Evolutionary conservation across 2,797 vertebrate genomes (phyloP).

Genomic region (Tachyglossus aculeatus): DNA sequence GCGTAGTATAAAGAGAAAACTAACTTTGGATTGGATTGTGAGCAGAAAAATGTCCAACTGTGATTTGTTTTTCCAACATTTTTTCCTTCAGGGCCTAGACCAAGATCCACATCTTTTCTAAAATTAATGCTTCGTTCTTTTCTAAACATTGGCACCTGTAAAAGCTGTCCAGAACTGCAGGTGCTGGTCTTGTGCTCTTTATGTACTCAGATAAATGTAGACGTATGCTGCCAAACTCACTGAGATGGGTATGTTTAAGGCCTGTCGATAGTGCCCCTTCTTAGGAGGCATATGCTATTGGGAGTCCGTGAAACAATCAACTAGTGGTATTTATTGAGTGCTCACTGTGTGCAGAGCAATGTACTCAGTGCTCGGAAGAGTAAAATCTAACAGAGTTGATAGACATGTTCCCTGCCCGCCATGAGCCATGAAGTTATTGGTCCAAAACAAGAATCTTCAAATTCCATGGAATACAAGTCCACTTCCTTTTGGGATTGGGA

Average conservation of each 20-base stretch:
- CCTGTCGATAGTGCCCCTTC: background rate
- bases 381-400: too few relatives aligned
- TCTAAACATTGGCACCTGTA: constrained; percentile 4
- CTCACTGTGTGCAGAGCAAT: too few relatives aligned
- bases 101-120: background rate
- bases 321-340: too few relatives aligned
- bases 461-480: background rate
- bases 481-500: background rate
- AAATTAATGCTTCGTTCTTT: background rate
- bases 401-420: too few relatives aligned
- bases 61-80: constrained; percentile 10
- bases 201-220: background rate
- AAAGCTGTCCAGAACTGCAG: background rate
- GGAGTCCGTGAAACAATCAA: too few relatives aligned
- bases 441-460: background rate
- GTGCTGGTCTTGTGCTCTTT: background rate
- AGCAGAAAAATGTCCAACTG: background rate
- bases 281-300: background rate
- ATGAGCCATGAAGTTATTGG: background rate
- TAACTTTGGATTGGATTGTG: background rate
- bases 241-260: background rate
- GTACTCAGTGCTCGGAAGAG: too few relatives aligned
- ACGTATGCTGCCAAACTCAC: background rate
- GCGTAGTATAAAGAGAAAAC: background rate
- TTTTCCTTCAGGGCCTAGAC: background rate